These are phyloP conservation scores for Zingel zingel DNA, from an alignment of 2,113 vertebrate species.

Conservation along the genomic window DNA sequence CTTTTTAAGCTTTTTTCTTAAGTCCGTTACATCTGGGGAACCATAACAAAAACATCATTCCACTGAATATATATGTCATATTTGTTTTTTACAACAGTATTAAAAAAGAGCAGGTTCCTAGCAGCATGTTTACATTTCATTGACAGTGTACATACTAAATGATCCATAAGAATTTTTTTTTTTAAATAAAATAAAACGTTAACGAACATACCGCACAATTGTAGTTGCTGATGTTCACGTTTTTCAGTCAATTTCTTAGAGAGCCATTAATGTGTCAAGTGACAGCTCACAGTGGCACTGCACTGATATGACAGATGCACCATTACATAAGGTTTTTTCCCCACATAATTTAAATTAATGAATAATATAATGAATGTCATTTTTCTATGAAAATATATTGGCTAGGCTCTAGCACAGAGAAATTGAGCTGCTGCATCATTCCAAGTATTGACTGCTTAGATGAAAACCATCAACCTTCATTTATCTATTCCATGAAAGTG, in stretches of 20 bases:
- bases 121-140: not conserved
- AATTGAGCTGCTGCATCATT: constrained; percentile 4
- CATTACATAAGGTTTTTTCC: constrained; percentile 10
- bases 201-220: not conserved
- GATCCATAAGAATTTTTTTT: not conserved
- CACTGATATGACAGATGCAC: constrained; percentile 31
- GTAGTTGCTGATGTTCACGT: not conserved
- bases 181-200: not conserved
- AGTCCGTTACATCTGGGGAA: constrained; percentile 77
- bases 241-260: constrained; percentile 12
- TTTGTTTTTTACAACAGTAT: not conserved
- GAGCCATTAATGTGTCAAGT: not conserved
- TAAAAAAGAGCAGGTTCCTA: not conserved
- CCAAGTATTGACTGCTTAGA: constrained; percentile 25
- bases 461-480: constrained; percentile 24
- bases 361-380: constrained; percentile 26
- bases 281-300: not conserved
- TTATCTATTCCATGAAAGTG: not conserved
- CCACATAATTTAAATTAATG: constrained; percentile 32
- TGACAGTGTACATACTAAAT: not conserved
- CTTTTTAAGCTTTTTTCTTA: constrained; percentile 87
- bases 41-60: not conserved
- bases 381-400: constrained; percentile 25
- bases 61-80: not conserved
- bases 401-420: not conserved